These are phyloP conservation scores for Amphipoea lucens DNA, from an alignment of 2,888 invertebrate species.

Conservation along the genomic window DNA sequence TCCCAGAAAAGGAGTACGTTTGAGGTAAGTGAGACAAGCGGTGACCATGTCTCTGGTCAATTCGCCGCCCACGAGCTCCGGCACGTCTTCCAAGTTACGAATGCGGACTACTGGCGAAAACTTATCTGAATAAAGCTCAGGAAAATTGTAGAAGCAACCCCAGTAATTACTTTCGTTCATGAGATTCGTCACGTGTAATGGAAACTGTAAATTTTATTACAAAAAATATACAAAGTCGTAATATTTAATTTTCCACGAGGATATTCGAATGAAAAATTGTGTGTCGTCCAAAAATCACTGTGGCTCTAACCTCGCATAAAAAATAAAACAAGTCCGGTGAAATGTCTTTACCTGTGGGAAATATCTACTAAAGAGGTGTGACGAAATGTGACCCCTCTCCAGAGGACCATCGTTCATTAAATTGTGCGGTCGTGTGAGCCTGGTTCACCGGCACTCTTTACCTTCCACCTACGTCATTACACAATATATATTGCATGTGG, in stretches of 20 bases:
- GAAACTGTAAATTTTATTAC: slow-evolving; percentile 75
- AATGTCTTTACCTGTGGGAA: slow-evolving; percentile 70
- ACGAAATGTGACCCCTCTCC: slow-evolving; percentile 75
- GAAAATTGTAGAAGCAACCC: slow-evolving; percentile 86
- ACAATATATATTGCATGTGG: slow-evolving; percentile 59
- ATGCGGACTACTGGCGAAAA: slow-evolving; percentile 81
- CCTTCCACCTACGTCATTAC: slow-evolving; percentile 65
- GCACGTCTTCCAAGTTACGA: slow-evolving; percentile 74
- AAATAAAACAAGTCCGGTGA: slow-evolving; percentile 63
- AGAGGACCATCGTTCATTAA: slow-evolving; percentile 69
- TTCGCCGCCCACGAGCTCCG: slow-evolving; percentile 82
- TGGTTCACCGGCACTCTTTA: slow-evolving; percentile 62
- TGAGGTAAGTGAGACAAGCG: slow-evolving; percentile 88
- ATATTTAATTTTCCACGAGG: not conserved
- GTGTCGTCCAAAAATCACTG: slow-evolving; percentile 58
- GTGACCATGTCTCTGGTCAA: slow-evolving; percentile 89
- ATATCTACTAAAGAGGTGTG: slow-evolving; percentile 66
- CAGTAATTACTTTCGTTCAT: slow-evolving; percentile 85
- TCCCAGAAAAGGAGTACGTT: slow-evolving; percentile 88
- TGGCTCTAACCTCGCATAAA: slow-evolving; percentile 57
- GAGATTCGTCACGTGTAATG: slow-evolving; percentile 77
- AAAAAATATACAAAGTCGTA: not conserved
- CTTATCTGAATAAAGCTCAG: slow-evolving; percentile 80
- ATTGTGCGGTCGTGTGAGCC: slow-evolving; percentile 62
- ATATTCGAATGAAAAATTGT: slow-evolving; percentile 10